phyloP scores from a whole-genome alignment of 2,888 invertebrate species.

The Scaeva pyrastri region DNA sequence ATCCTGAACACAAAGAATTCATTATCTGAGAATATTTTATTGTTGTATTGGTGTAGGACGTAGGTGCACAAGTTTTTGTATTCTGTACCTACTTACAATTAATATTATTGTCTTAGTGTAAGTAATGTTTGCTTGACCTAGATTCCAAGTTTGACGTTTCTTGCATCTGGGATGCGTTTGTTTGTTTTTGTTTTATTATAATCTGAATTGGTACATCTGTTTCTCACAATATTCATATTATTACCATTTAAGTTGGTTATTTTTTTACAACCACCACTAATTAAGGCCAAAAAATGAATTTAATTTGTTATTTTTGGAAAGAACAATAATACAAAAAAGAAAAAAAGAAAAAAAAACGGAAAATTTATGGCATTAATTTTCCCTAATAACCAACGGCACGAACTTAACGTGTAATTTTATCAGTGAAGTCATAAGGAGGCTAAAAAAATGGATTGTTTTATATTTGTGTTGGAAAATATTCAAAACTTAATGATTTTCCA shows the following conservation, averaged over 20 bases:
- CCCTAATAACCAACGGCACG: conserved; percentile 53
- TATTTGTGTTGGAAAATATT: too few relatives aligned
- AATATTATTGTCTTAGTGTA: not conserved
- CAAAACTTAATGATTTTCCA: too few relatives aligned
- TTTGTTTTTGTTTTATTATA: conserved; percentile 37
- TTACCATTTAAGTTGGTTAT: conserved; percentile 77
- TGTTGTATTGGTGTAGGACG: not conserved
- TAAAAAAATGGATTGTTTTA: not conserved
- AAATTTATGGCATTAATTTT: conserved; percentile 59
- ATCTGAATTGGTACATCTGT: conserved; percentile 60
- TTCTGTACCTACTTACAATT: too few relatives aligned
- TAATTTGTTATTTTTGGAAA: conserved; percentile 22
- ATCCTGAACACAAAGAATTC: conserved; percentile 57
- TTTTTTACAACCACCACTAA: conserved; percentile 47
- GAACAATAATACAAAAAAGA: too few relatives aligned
- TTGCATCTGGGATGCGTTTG: conserved; percentile 68
- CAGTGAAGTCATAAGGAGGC: conserved; percentile 26
- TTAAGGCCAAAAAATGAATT: conserved; percentile 57
- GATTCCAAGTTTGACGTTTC: conserved; percentile 58
- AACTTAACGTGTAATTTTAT: not conserved
- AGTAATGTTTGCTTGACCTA: conserved; percentile 68
- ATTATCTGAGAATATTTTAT: conserved; percentile 45
- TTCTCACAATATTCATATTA: conserved; percentile 51
- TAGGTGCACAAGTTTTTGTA: too few relatives aligned
- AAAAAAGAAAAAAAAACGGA: not conserved